A percentile compares a stretch with the other conserved stretches of the same genome.
Conservation (phyloP, 1,140 invertebrate genomes). For the Cherax destructor region DNA sequence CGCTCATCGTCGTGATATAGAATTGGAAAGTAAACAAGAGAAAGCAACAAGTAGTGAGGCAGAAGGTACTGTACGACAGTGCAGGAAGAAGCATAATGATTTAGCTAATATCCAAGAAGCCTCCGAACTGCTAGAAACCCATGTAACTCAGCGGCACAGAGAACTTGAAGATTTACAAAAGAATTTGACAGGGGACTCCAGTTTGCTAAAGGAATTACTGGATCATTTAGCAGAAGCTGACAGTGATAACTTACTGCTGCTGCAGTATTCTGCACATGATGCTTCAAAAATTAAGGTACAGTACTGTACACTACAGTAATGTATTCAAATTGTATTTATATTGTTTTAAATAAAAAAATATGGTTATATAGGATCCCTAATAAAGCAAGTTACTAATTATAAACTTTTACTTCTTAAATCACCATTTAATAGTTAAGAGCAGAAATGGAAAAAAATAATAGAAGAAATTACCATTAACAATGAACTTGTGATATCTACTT, state of each 20-base stretch:
- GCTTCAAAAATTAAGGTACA: constrained; percentile 62
- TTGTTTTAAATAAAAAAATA: too few relatives aligned
- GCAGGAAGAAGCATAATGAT: constrained; percentile 33
- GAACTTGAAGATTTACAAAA: constrained; percentile 56
- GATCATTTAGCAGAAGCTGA: constrained; percentile 54
- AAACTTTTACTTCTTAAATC: not conserved
- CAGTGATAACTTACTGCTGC: constrained; percentile 52
- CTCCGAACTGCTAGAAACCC: constrained; percentile 42
- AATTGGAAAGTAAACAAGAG: constrained; percentile 41
- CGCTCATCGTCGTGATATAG: constrained; percentile 14
- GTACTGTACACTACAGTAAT: too few relatives aligned
- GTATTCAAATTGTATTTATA: too few relatives aligned
- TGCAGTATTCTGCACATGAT: constrained; percentile 60
- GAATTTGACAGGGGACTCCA: constrained; percentile 47
- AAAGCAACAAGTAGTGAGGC: constrained; percentile 36
- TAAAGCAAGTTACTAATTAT: too few relatives aligned
- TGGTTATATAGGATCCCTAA: too few relatives aligned
- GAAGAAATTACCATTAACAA: constrained; percentile 40
- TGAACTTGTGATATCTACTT: constrained; percentile 47
- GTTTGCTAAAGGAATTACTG: constrained; percentile 51
- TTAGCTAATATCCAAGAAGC: constrained; percentile 33
- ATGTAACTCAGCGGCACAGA: constrained; percentile 21
- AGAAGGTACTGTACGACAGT: constrained; percentile 46
- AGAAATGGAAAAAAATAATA: constrained; percentile 19
- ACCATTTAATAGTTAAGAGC: constrained; percentile 12